Base-by-base conservation (phyloP, 2,888 invertebrate species). In the Hemistola chrysoprasaria region DNA sequence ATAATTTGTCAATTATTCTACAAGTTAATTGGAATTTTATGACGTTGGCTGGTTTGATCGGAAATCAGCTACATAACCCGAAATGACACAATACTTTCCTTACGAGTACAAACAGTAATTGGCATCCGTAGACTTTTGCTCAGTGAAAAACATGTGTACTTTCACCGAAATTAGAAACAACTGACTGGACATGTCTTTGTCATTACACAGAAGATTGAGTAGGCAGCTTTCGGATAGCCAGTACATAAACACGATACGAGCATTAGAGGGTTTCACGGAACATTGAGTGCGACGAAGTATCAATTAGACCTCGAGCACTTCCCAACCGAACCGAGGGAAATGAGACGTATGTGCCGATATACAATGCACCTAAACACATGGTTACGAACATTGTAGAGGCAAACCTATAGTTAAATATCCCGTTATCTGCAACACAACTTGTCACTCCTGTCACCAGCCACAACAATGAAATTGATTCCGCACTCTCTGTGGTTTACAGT, bases 211-310 rank as follows among this genome's bases (percentile, higher is more conserved):
- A n/a, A 40, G 10, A 26, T n/a, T 21, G 10, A 11, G 11, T 8
- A 24, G 22, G 33, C 26, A 38, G 43, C 29, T 43, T 38, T 43
- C 54, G 40, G 57, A 56, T 56, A 53, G 50, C 47, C 37, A 56
- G 44, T 44, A 45, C 40, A 53, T 41, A 6, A 53, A 72, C 71
- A 69, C 50, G 68, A 61, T 44, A 59, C 42, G 36, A 54, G 51
- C 69, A 72, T 69, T 69, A 70, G 65, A 47, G 50, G 50, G 56
- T 58, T 64, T 59, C 52, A 56, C 47, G 48, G 49, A 44, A 41
- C 47, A 47, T 37, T 29, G 38, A 59, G 53, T 52, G 33, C 47
- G 36, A 46, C 51, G 34, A 35, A 47, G 56, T 51, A 53, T 65
- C 65, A 61, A 52, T 55, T 56, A 65, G 47, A 53, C 39, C 49